Conservation (phyloP, 1,140 invertebrate species). For the Drosophila pandora region DNA sequence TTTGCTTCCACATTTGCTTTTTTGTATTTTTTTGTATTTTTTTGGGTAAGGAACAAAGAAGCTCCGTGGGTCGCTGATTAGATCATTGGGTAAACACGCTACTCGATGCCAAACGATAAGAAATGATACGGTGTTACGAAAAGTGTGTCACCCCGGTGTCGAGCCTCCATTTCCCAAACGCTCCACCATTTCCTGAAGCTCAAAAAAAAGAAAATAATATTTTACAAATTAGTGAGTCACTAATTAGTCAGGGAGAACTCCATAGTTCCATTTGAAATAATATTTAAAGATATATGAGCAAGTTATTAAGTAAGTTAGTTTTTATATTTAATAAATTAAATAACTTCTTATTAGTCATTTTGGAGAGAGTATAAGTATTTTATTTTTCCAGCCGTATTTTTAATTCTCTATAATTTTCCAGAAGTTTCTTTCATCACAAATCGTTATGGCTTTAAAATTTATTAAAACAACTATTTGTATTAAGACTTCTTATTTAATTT, state of each 20-base stretch:
- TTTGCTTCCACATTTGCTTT: no score
- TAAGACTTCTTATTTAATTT: no score
- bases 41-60: slow-evolving; percentile 28
- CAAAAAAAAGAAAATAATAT: background rate
- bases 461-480: no score
- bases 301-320: no score
- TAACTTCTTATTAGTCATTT: no score
- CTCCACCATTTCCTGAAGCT: background rate
- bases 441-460: no score
- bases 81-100: slow-evolving; percentile 55
- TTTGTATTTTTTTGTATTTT: background rate
- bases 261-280: background rate
- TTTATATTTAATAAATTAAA: no score
- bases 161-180: slow-evolving; percentile 47
- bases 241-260: background rate
- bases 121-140: slow-evolving; percentile 33
- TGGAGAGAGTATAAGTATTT: no score
- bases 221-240: background rate
- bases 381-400: no score
- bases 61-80: slow-evolving; percentile 43
- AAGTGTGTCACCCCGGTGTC: slow-evolving; percentile 59
- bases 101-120: slow-evolving; percentile 20
- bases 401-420: no score
- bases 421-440: no score
- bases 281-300: background rate